These are phyloP conservation scores for Antigone vipio DNA, from an alignment of 2,113 vertebrate genomes.

Conservation along the genomic window DNA sequence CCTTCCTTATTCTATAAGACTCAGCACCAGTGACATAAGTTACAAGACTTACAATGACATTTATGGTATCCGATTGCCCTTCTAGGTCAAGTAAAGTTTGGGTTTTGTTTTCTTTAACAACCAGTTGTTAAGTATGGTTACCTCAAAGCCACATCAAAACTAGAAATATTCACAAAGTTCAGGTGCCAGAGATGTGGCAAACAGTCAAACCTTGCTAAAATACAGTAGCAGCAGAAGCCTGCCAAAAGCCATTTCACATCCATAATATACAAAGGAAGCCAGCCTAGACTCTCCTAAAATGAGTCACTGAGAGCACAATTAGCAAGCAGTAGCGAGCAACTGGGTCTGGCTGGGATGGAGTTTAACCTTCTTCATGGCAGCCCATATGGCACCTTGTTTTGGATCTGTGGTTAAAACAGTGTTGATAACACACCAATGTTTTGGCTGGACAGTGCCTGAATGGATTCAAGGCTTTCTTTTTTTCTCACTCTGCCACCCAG, in stretches of 20 bases:
- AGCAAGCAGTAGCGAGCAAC: neutral
- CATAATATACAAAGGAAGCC: neutral
- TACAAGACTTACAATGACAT: neutral
- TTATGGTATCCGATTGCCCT: neutral
- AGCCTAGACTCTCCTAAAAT: neutral
- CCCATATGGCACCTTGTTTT: fast-evolving
- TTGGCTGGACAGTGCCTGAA: neutral
- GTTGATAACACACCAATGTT: neutral
- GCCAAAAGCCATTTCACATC: neutral
- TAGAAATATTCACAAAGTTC: neutral
- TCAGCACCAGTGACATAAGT: neutral
- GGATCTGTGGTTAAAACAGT: neutral
- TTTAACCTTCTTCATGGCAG: neutral
- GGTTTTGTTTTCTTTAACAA: neutral
- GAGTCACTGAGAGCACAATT: neutral
- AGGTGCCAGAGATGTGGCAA: neutral
- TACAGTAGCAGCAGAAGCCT: neutral
- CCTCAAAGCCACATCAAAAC: neutral
- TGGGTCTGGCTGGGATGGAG: neutral
- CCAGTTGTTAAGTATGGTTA: neutral
- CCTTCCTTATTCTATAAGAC: neutral
- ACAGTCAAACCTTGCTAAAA: neutral
- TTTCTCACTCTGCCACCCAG: neutral
- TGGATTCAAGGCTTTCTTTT: neutral
- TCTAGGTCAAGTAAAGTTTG: neutral